Percentiles rank a stretch among this genome's conserved stretches.
These are phyloP conservation scores for Margarornis squamiger DNA, from an alignment of 2,797 vertebrate species.

Conservation along the genomic window DNA sequence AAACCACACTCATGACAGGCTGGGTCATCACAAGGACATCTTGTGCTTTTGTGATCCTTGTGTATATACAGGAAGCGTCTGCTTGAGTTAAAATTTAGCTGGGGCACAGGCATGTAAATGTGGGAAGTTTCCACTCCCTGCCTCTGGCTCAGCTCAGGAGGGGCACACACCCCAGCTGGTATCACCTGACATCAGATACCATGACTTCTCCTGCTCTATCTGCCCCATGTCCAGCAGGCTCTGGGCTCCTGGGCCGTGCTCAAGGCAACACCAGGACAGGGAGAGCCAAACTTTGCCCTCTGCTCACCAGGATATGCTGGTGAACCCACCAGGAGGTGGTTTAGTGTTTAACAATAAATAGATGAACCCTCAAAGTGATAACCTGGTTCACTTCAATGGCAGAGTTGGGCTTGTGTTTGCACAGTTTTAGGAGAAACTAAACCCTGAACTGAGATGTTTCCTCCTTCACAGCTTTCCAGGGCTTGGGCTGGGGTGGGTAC, in stretches of 20 bases:
- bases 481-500: background rate
- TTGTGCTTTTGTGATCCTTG: background rate
- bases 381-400: background rate
- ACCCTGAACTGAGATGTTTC: background rate
- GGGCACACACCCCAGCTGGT: background rate
- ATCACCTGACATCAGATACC: background rate
- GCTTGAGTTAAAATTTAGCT: background rate
- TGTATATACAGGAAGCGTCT: background rate
- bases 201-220: fast-evolving
- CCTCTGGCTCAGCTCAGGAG: background rate
- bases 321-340: background rate
- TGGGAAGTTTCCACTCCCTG: background rate
- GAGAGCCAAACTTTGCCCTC: background rate
- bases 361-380: background rate
- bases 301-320: background rate
- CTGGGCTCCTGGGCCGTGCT: background rate
- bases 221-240: fast-evolving
- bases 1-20: background rate
- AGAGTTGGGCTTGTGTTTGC: background rate
- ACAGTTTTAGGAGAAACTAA: background rate
- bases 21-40: background rate
- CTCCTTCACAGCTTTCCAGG: background rate
- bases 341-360: background rate
- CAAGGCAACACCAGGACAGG: background rate
- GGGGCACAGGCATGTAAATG: background rate